Evolutionary conservation across 2,888 invertebrate genomes (phyloP).

Genomic region (Trachelus iudaicus): DNA sequence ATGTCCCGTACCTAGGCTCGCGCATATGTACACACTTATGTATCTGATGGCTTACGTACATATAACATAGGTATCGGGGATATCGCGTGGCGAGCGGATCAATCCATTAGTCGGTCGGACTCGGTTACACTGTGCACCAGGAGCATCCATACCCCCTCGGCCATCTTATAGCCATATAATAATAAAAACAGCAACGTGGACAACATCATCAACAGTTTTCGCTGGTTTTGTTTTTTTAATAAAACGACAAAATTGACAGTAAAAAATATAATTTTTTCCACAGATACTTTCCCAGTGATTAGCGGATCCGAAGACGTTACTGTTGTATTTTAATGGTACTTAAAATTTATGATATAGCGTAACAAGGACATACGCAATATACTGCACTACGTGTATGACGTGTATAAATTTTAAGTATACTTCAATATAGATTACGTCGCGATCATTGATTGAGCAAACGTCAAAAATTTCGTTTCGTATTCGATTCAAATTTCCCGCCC

Average conservation of each 20-base stretch:
- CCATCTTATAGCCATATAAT: conserved; percentile 16
- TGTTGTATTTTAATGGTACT: fast-evolving
- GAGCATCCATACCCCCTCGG: conserved; percentile 32
- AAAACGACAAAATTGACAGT: not conserved
- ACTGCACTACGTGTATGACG: not conserved
- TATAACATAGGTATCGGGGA: conserved; percentile 44
- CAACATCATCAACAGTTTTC: not conserved
- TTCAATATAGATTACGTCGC: not conserved
- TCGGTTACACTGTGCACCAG: conserved; percentile 46
- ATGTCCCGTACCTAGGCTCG: not conserved
- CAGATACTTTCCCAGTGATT: not conserved
- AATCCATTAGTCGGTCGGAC: conserved; percentile 53
- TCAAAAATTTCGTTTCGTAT: not conserved
- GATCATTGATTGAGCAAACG: not conserved
- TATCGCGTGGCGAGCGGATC: conserved; percentile 50
- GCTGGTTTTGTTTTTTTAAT: not conserved
- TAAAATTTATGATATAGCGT: not conserved
- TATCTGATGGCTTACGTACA: conserved; percentile 30
- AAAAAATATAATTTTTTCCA: not conserved
- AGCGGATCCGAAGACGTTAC: not conserved
- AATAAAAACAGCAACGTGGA: not conserved
- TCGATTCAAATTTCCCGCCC: not conserved
- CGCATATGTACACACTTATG: not conserved
- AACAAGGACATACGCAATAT: not conserved
- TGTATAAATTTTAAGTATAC: not conserved